These are phyloP conservation scores for Solen grandis DNA, from an alignment of 1,140 invertebrate genomes.

Conservation along the genomic window DNA sequence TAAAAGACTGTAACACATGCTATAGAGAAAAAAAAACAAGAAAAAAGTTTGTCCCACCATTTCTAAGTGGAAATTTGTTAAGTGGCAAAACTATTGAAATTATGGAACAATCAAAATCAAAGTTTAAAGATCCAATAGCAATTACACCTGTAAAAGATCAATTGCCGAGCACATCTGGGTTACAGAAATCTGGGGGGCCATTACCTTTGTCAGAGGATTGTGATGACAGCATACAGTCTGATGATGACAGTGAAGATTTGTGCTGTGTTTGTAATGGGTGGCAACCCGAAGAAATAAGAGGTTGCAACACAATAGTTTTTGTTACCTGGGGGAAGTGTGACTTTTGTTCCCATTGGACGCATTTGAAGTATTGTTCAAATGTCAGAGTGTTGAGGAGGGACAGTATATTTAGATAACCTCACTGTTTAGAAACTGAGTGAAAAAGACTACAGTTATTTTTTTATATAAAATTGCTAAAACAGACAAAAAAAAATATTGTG, in stretches of 20 bases:
- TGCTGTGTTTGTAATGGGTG: slow-evolving; percentile 9
- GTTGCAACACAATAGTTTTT: background rate
- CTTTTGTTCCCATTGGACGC: slow-evolving; percentile 40
- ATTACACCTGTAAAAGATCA: background rate
- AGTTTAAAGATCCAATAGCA: slow-evolving; percentile 1
- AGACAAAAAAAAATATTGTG: no score
- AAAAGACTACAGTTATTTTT: background rate
- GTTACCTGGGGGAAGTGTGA: slow-evolving; percentile 42
- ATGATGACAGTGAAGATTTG: slow-evolving; percentile 12
- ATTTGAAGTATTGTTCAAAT: slow-evolving; percentile 22
- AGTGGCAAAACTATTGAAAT: slow-evolving; percentile 1
- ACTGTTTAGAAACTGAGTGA: slow-evolving; percentile 5
- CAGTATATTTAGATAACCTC: slow-evolving; percentile 15
- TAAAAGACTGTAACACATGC: background rate
- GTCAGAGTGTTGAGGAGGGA: slow-evolving; percentile 21
- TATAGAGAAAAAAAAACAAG: slow-evolving; percentile 7
- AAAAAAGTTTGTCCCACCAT: slow-evolving; percentile 44
- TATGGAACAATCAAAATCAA: background rate
- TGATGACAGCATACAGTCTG: background rate
- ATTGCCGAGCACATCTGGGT: background rate
- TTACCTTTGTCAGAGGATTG: background rate
- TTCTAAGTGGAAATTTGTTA: slow-evolving; percentile 12
- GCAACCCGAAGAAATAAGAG: slow-evolving; percentile 3
- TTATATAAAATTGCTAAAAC: background rate
- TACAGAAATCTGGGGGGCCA: background rate